These are phyloP conservation scores for Himalopsyche japonica DNA, from an alignment of 2,888 invertebrate genomes.

Conservation along the genomic window DNA sequence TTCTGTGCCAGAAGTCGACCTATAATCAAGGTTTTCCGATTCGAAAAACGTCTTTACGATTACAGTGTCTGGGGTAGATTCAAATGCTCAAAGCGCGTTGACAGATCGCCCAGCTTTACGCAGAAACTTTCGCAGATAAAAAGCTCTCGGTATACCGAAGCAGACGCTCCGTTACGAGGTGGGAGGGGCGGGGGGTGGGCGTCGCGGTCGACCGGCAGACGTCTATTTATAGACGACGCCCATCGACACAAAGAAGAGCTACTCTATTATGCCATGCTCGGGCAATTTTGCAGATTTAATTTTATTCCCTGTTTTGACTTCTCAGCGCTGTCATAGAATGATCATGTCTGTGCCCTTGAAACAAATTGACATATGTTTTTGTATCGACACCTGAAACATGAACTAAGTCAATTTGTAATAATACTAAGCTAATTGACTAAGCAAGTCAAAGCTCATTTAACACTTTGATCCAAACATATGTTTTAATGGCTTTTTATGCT, in stretches of 20 bases:
- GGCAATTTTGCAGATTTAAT: neutral
- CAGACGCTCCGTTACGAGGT: neutral
- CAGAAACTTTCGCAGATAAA: neutral
- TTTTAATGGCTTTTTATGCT: no score
- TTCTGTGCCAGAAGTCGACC: neutral
- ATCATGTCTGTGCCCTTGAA: no score
- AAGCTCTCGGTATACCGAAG: neutral
- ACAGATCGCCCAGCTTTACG: neutral
- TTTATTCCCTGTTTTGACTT: neutral
- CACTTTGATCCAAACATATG: no score
- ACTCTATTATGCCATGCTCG: neutral
- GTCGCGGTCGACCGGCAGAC: neutral
- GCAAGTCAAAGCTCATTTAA: no score
- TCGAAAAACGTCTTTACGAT: neutral
- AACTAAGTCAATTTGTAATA: no score
- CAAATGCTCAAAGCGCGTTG: neutral
- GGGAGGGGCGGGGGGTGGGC: neutral
- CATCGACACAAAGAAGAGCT: neutral
- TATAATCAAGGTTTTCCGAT: neutral
- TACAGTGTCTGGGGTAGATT: neutral
- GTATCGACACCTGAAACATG: no score
- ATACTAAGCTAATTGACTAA: no score
- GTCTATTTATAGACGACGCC: neutral
- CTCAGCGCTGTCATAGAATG: no score
- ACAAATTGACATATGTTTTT: no score